phyloP scores from a whole-genome alignment of 2,113 vertebrate species.

The Eublepharis macularius region DNA sequence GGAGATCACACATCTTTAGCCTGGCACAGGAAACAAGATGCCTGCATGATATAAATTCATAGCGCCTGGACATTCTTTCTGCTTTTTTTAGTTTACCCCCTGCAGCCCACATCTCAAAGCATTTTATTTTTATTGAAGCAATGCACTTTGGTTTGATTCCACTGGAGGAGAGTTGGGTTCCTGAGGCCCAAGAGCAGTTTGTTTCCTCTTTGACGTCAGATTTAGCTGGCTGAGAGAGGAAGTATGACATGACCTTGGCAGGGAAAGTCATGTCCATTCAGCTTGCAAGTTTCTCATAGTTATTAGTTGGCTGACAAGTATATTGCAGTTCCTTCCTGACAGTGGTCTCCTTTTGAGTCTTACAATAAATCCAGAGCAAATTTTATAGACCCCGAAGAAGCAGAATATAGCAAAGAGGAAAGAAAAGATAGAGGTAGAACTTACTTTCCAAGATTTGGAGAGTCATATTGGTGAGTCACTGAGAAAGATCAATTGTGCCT shows the following conservation, averaged over 20 bases:
- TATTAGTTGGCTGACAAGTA: slow-evolving; percentile 44
- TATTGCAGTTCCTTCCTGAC: slow-evolving; percentile 42
- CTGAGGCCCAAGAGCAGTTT: slow-evolving; percentile 1
- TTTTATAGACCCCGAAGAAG: slow-evolving; percentile 60
- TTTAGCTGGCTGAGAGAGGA: slow-evolving; percentile 60
- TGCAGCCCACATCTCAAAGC: slow-evolving; percentile 18
- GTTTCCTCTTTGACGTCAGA: slow-evolving; percentile 40
- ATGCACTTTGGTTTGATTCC: neutral
- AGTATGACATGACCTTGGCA: slow-evolving; percentile 48
- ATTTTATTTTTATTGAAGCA: neutral
- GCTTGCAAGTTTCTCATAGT: slow-evolving; percentile 44
- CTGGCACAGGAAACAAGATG: slow-evolving; percentile 22
- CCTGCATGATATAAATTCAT: neutral
- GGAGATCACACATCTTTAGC: slow-evolving; percentile 32
- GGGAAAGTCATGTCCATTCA: slow-evolving; percentile 49
- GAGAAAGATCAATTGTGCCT: neutral
- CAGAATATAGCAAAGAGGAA: neutral
- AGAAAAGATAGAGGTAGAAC: neutral
- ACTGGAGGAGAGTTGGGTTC: slow-evolving; percentile 5
- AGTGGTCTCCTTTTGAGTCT: slow-evolving; percentile 41
- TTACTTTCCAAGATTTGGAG: neutral
- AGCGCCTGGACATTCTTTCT: slow-evolving; percentile 15
- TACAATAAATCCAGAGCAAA: slow-evolving; percentile 55
- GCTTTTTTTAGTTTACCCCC: neutral
- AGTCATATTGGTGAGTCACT: neutral